Conservation (phyloP, 2,113 vertebrate genomes). For the Malurus cyaneus region DNA sequence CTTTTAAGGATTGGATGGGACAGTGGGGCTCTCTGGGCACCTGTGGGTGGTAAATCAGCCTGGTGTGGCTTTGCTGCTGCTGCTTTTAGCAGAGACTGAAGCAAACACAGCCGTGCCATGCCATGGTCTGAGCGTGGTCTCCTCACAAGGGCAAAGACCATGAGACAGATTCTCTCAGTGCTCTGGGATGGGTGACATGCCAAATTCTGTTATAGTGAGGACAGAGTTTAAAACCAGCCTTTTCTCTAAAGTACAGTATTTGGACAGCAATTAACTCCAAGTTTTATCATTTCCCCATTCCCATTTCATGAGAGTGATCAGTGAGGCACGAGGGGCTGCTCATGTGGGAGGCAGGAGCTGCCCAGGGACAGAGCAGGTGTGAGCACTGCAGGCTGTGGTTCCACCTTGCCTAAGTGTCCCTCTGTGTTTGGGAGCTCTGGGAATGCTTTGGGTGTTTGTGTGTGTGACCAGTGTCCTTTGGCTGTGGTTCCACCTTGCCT, state of each 20-base stretch:
- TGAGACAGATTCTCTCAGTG: neutral
- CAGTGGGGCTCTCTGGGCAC: rapidly evolving
- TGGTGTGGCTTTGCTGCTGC: neutral
- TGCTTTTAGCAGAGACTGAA: neutral
- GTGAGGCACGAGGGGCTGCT: neutral
- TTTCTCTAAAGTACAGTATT: neutral
- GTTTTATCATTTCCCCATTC: neutral
- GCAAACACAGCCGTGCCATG: neutral
- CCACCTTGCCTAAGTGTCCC: too few species aligned
- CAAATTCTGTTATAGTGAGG: neutral
- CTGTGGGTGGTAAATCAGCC: rapidly evolving
- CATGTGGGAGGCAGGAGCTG: neutral
- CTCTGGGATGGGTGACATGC: neutral
- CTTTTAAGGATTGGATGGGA: neutral
- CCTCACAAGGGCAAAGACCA: neutral
- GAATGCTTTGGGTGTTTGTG: too few species aligned
- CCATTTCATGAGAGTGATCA: neutral
- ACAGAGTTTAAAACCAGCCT: neutral
- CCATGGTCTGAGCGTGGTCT: neutral
- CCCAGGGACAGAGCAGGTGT: neutral
- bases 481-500: too few species aligned
- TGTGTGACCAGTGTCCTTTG: too few species aligned
- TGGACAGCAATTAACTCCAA: neutral
- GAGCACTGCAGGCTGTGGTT: neutral
- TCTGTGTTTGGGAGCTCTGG: too few species aligned